Evolutionary conservation across 2,797 vertebrate genomes (phyloP).

Genomic region (Bradypus variegatus): DNA sequence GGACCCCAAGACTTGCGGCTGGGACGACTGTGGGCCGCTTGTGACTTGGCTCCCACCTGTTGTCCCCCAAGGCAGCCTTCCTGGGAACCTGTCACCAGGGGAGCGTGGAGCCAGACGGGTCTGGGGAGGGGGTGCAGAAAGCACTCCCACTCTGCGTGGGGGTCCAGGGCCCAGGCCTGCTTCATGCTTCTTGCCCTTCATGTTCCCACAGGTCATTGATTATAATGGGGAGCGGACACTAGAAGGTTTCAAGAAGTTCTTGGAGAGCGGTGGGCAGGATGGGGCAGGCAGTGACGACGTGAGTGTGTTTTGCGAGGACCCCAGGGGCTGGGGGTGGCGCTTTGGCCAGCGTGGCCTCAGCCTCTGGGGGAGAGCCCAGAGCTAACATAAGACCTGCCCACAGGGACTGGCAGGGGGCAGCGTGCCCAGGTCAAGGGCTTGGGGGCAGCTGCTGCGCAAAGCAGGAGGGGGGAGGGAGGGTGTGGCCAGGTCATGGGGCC

Average conservation of each 20-base stretch:
- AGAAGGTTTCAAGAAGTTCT: slow-evolving; percentile 93
- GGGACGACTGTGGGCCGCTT: not conserved
- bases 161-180: too few relatives aligned
- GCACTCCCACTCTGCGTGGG: too few relatives aligned
- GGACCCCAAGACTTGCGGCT: too few relatives aligned
- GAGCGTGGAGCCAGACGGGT: not conserved
- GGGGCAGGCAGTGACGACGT: slow-evolving; percentile 89
- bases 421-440: too few relatives aligned
- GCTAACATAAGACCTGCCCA: not conserved
- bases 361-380: not conserved
- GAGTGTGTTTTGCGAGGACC: slow-evolving; percentile 36
- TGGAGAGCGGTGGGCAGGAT: slow-evolving; percentile 95
- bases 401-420: too few relatives aligned
- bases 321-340: not conserved
- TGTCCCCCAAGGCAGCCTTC: not conserved
- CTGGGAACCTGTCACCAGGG: not conserved
- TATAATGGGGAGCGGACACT: slow-evolving; percentile 96
- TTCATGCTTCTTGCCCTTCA: not conserved
- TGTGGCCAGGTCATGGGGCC: not conserved
- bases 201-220: slow-evolving; percentile 84
- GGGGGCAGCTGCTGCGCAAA: not conserved
- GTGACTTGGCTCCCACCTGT: not conserved
- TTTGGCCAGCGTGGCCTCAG: not conserved
- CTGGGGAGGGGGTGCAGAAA: not conserved
- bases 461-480: too few relatives aligned